Base-by-base conservation (phyloP, 2,113 vertebrate genomes). In the Lipophrys pholis region DNA sequence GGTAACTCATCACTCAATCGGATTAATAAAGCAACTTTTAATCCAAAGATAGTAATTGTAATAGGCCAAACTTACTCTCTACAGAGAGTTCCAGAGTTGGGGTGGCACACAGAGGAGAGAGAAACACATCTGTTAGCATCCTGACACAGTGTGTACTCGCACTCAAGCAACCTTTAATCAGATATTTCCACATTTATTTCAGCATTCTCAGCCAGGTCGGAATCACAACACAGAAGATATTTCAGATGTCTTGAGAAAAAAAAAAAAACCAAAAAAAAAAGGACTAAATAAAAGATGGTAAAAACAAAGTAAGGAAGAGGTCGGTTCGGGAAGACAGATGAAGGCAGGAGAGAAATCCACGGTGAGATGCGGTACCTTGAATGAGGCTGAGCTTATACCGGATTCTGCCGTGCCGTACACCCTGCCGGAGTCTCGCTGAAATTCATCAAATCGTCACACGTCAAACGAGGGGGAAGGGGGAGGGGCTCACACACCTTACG, bases 41-140 rank as follows among this genome's bases (percentile, higher is more conserved):
- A 92, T 83, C 86, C 93, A 96, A 94, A 94, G 92, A 95, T 36
- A 46, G 39, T 72, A 39, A 59, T 61, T 84, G 54, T 30, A 50
- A 75, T 63, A 90, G 93, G 93, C 93, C 92, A 95, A 93, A 99
- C 97, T 98, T 99, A 99, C 97, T 97, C 97, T 97, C 97, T 99
- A 97, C 87, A 94, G 95, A 97, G 96, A 97, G 96, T 96, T 96
- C 96, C 95, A 95, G 92, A 93, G 94, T 91, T 30, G 69, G 40
- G 89, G 94, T 16, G 81, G 95, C 96, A 95, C 96, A 95, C 93
- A 89, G 21, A 30, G 92, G 87, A 94, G 85, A 96, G 91, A 96
- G 46, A 78, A 41, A 71, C 92, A 95, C 88, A 83, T 79, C 55
- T 40, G 87, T 93, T 91, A 93, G 88, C 85, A 80, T 87, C 36